Conservation (phyloP, 2,113 vertebrate genomes). For the Carollia perspicillata region DNA sequence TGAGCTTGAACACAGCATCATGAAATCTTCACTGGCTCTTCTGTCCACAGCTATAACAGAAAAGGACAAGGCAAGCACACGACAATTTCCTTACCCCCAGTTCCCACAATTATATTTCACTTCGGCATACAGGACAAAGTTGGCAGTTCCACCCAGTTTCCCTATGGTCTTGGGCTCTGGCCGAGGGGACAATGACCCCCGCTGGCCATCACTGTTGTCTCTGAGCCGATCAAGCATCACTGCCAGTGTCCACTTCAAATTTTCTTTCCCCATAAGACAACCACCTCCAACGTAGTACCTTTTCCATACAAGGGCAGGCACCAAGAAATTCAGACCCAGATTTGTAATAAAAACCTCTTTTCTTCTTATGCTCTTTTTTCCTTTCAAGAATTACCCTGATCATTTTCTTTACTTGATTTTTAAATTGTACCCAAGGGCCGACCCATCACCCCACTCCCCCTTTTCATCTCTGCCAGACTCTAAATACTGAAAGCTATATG, state of each 20-base stretch:
- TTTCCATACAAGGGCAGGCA: neutral
- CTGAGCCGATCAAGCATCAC: neutral
- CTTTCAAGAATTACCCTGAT: neutral
- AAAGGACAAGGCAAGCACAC: neutral
- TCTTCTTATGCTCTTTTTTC: neutral
- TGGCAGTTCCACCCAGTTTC: neutral
- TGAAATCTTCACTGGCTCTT: neutral
- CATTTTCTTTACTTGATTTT: neutral
- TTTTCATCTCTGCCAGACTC: constrained; percentile 22
- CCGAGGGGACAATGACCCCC: neutral
- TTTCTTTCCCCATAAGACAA: neutral
- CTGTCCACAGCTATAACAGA: neutral
- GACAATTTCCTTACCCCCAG: neutral
- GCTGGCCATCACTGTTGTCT: neutral
- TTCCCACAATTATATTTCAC: neutral
- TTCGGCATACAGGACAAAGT: neutral
- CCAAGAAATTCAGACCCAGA: neutral
- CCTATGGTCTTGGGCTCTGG: neutral
- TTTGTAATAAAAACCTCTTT: neutral
- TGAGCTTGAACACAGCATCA: neutral
- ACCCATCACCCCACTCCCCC: neutral
- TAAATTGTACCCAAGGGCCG: neutral
- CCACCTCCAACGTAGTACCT: neutral
- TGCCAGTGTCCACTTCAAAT: neutral
- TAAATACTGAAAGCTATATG: neutral